These are phyloP conservation scores for Idris sp. DNA, from an alignment of 1,140 invertebrate species.

Conservation along the genomic window DNA sequence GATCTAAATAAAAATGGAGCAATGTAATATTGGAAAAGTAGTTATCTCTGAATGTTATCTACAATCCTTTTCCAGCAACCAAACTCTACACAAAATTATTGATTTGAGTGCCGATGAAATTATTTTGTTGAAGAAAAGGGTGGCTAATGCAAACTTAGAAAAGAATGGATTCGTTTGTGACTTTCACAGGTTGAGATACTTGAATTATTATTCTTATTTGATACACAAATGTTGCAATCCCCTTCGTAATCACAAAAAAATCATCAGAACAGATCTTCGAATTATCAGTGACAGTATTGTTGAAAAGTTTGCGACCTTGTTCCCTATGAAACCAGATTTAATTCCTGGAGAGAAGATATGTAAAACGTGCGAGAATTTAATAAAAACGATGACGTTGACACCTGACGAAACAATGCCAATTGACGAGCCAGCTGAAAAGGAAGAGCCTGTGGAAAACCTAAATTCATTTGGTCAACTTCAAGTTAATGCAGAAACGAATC, in stretches of 20 bases:
- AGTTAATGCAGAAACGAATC: no score
- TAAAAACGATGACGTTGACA: constrained; percentile 8
- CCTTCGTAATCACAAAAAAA: constrained; percentile 2
- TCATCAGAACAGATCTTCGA: constrained; percentile 22
- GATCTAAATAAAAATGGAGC: constrained; percentile 18
- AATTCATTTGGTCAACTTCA: no score
- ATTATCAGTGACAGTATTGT: constrained; percentile 11
- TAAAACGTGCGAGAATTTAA: constrained; percentile 12
- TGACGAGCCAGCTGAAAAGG: no score
- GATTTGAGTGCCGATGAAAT: constrained; percentile 11
- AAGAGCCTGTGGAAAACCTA: no score
- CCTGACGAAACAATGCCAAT: neutral
- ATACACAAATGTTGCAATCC: constrained; percentile 13
- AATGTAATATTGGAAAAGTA: constrained; percentile 17
- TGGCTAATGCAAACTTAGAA: constrained; percentile 15
- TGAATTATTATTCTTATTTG: constrained; percentile 17
- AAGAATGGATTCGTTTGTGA: constrained; percentile 11
- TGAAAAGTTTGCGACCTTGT: constrained; percentile 6
- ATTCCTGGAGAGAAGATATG: constrained; percentile 25
- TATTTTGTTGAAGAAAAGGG: constrained; percentile 16
- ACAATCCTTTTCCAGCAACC: constrained; percentile 5
- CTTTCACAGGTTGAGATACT: constrained; percentile 17
- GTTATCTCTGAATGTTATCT: constrained; percentile 15
- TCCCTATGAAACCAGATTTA: constrained; percentile 2
- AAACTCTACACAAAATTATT: constrained; percentile 5